Percentiles rank a stretch among this genome's conserved stretches.
These are phyloP conservation scores for Pteronura brasiliensis DNA, from an alignment of 2,113 vertebrate genomes.

Conservation along the genomic window DNA sequence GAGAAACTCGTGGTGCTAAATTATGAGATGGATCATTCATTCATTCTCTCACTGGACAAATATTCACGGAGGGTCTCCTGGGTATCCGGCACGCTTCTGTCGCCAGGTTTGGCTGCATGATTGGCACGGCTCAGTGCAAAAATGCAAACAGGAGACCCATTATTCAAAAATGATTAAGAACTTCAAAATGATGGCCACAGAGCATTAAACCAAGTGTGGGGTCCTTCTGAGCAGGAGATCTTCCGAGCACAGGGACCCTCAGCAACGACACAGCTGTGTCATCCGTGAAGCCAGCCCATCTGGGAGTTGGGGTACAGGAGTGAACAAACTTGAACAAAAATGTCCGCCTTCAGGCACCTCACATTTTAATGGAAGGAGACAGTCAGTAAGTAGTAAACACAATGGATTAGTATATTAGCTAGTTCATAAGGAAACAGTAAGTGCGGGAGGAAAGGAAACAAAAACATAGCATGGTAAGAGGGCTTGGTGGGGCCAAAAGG, in stretches of 20 bases:
- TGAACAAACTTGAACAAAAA: neutral
- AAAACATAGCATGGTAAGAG: neutral
- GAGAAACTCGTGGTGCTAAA: neutral
- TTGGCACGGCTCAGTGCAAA: neutral
- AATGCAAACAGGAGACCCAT: neutral
- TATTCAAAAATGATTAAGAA: neutral
- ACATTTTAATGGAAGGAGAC: neutral
- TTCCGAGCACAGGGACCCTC: neutral
- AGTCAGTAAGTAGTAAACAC: neutral
- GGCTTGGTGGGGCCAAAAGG: neutral
- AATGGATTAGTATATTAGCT: neutral
- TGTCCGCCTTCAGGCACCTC: neutral
- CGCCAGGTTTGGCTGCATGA: accelerated
- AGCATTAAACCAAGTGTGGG: neutral
- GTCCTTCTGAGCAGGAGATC: neutral
- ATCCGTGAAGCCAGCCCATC: neutral
- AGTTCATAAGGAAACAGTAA: neutral
- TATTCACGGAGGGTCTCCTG: accelerated
- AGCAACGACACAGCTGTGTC: accelerated
- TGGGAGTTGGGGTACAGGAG: neutral
- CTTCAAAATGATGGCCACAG: too few relatives aligned
- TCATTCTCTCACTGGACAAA: neutral
- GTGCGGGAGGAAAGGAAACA: accelerated
- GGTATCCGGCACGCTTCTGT: accelerated
- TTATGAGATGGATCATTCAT: accelerated